Conservation (phyloP, 2,888 invertebrate species). For the Sycophila texana region DNA sequence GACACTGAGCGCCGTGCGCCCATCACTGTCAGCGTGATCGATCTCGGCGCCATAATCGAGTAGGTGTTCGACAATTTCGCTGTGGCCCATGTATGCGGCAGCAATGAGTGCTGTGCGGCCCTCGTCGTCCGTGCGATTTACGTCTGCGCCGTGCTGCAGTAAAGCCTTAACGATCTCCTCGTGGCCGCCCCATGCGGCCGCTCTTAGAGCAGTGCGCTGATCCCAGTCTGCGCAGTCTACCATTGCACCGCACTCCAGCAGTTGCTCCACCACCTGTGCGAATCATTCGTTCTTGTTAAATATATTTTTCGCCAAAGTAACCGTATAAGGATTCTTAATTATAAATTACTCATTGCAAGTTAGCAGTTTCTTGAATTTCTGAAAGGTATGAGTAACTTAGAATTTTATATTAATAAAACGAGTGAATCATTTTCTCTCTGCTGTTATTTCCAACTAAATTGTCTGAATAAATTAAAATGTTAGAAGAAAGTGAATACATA, state of each 20-base stretch:
- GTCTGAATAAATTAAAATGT: neutral
- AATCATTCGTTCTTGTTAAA: no score
- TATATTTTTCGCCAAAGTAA: no score
- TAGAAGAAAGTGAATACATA: constrained; percentile 64
- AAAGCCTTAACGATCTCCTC: constrained; percentile 87
- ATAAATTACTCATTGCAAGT: no score
- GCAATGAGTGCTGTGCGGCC: constrained; percentile 95
- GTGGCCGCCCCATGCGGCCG: constrained; percentile 96
- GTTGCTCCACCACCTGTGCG: constrained; percentile 84
- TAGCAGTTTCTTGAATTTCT: no score
- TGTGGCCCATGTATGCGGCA: constrained; percentile 97
- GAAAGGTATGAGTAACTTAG: no score
- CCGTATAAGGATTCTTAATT: no score
- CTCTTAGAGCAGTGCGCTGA: constrained; percentile 91
- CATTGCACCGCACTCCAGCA: constrained; percentile 87
- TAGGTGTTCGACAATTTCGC: constrained; percentile 90
- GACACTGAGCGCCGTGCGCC: constrained; percentile 91
- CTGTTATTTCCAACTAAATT: no score
- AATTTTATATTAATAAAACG: no score
- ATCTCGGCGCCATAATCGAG: constrained; percentile 89
- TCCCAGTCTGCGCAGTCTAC: constrained; percentile 93
- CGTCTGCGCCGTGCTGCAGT: constrained; percentile 85
- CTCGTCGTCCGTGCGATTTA: constrained; percentile 91
- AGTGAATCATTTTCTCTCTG: no score
- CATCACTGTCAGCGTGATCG: constrained; percentile 91